phyloP scores from a whole-genome alignment of 2,113 vertebrate genomes.

The Thryonomys swinderianus region DNA sequence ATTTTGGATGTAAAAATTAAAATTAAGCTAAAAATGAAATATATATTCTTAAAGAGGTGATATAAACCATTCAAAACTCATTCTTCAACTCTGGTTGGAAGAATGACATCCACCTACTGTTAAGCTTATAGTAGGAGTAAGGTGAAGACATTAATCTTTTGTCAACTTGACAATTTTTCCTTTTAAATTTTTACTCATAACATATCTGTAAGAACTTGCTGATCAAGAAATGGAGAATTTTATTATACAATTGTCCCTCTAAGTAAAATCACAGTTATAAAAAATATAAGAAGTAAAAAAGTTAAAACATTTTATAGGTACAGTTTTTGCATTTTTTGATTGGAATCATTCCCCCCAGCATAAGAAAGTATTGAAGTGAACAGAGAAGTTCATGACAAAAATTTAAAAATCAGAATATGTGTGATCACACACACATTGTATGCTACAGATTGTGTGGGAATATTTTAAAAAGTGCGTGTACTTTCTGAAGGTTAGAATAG shows the following conservation, averaged over 20 bases:
- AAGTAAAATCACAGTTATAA: neutral
- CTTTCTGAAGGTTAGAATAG: neutral
- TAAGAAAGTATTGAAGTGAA: neutral
- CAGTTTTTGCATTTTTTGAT: neutral
- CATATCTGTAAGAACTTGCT: neutral
- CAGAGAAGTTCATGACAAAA: neutral
- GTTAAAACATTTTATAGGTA: neutral
- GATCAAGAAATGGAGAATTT: neutral
- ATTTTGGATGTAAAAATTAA: neutral
- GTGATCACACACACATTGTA: neutral
- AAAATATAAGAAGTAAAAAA: neutral
- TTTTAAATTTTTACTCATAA: neutral
- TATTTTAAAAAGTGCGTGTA: neutral
- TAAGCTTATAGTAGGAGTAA: neutral
- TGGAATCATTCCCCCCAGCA: neutral
- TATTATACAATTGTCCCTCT: neutral
- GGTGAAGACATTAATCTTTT: neutral
- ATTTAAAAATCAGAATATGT: neutral
- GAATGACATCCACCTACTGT: neutral
- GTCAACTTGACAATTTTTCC: neutral
- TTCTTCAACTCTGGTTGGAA: neutral
- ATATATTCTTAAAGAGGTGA: neutral
- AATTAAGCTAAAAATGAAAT: neutral
- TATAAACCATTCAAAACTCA: neutral
- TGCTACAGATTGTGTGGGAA: neutral